Percentiles rank a stretch among this genome's conserved stretches.
Evolutionary conservation across 2,888 invertebrate species (phyloP).

Genomic region (Athrips mouffetella): DNA sequence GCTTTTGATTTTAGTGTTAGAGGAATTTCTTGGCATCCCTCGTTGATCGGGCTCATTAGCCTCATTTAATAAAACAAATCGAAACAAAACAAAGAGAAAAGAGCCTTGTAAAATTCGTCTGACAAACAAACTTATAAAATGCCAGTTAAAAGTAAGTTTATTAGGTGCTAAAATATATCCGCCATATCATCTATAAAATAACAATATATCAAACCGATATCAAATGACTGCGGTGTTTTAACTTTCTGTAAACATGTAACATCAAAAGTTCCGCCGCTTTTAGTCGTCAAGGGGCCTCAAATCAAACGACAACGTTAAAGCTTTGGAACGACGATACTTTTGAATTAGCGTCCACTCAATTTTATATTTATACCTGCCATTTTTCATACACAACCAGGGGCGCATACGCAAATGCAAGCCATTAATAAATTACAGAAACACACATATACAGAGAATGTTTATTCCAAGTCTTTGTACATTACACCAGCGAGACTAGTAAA

Average conservation of each 20-base stretch:
- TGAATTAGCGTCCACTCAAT: slow-evolving; percentile 61
- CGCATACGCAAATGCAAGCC: slow-evolving; percentile 67
- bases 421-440: slow-evolving; percentile 71
- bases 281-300: slow-evolving; percentile 27
- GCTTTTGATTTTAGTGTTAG: too few relatives aligned
- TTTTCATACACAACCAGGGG: slow-evolving; percentile 61
- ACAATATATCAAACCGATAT: slow-evolving; percentile 9
- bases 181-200: slow-evolving; percentile 1
- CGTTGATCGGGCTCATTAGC: too few relatives aligned
- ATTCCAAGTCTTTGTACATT: slow-evolving; percentile 22
- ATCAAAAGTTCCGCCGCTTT: slow-evolving; percentile 13
- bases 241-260: slow-evolving; percentile 3
- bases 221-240: slow-evolving; percentile 1
- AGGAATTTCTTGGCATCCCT: too few relatives aligned
- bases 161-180: not conserved
- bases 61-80: too few relatives aligned
- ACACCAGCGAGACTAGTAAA: not conserved
- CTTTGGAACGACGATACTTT: slow-evolving; percentile 52
- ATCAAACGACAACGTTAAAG: slow-evolving; percentile 33
- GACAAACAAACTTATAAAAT: slow-evolving; percentile 16
- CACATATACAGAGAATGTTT: slow-evolving; percentile 42
- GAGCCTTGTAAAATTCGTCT: too few relatives aligned
- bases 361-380: slow-evolving; percentile 62
- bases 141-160: not conserved
- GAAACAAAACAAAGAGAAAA: too few relatives aligned